These are phyloP conservation scores for Chauna torquata DNA, from an alignment of 2,113 vertebrate genomes.

Conservation along the genomic window DNA sequence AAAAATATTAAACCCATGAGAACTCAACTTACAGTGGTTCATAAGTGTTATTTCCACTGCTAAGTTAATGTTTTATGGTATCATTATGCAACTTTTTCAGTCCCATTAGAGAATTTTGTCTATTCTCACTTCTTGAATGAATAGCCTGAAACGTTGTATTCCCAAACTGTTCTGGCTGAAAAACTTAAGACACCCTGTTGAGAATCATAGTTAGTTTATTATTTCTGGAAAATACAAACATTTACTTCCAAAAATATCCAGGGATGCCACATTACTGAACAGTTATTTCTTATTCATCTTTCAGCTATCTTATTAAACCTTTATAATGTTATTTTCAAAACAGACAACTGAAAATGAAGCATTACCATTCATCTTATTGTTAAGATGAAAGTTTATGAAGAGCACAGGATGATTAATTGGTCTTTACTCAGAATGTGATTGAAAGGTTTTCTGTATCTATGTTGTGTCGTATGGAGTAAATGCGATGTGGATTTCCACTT, in stretches of 20 bases:
- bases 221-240: constrained; percentile 74
- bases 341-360: neutral
- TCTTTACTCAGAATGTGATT: neutral
- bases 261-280: constrained; percentile 14
- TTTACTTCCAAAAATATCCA: constrained; percentile 53
- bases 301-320: constrained; percentile 48
- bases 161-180: constrained; percentile 67
- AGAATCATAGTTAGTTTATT: constrained; percentile 72
- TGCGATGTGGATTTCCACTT: neutral
- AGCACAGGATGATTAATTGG: neutral
- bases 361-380: neutral
- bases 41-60: constrained; percentile 72
- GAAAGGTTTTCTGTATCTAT: neutral
- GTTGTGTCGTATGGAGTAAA: rapidly evolving
- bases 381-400: neutral
- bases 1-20: constrained; percentile 71
- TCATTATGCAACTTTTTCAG: constrained; percentile 72
- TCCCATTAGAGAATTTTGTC: constrained; percentile 69
- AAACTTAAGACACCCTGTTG: constrained; percentile 73
- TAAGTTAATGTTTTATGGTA: constrained; percentile 79
- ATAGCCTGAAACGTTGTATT: constrained; percentile 74
- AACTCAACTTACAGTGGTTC: constrained; percentile 68
- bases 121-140: constrained; percentile 74
- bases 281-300: constrained; percentile 39
- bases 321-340: constrained; percentile 46